Evolutionary conservation across 2,113 vertebrate genomes (phyloP), one percentile per base, ranked within the genome.

Genomic region (Oenanthe melanoleuca): DNA sequence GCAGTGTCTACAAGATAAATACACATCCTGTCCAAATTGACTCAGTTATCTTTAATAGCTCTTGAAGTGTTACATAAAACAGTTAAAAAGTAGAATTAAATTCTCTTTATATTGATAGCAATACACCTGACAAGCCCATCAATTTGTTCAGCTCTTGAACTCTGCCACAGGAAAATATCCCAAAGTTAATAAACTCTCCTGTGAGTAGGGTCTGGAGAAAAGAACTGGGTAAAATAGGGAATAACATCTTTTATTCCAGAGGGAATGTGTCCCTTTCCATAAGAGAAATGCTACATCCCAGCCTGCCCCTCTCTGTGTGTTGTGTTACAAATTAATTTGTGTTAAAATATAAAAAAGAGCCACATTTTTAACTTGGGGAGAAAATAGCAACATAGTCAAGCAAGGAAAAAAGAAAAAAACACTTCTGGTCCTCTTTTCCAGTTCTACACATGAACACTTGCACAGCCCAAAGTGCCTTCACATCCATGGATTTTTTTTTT

Each of bases 401-500:
- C 1, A 15, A 37, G 21, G 4, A 4, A 34, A 37, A 57, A 34
- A 9, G 3, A 9, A 10, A 42, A 37, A 7, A 13, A 37, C 1
- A 26, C 3, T 29, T 15, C 5, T 33, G 34, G 5, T 38, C 5
- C 20, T 74, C 22, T 25, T 52, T 45, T 40, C 26, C 11, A 67
- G 38, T 6, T 66, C 11, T 26, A 12, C 31, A 24, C 0, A 6
- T 8, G 17, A 75, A 21, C 5, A 12, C 3, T 21, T 42, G 15
- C 24, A 19, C 6, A 71, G 80, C 34, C 56, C 37, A 31, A 61
- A 11, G 19, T 8, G 22, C 25, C 38, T 80, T 44, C 3, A 31
- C 24, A 28, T 4, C 29, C 29, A 8, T 0, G 5, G 38, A 38
- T 29, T 77, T 67, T 14, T 20, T 64, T 19, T 6, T 28, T 24